Conservation (phyloP, 37 sponge, comb jelly and placozoan species). For the Ephydatia muelleri region DNA sequence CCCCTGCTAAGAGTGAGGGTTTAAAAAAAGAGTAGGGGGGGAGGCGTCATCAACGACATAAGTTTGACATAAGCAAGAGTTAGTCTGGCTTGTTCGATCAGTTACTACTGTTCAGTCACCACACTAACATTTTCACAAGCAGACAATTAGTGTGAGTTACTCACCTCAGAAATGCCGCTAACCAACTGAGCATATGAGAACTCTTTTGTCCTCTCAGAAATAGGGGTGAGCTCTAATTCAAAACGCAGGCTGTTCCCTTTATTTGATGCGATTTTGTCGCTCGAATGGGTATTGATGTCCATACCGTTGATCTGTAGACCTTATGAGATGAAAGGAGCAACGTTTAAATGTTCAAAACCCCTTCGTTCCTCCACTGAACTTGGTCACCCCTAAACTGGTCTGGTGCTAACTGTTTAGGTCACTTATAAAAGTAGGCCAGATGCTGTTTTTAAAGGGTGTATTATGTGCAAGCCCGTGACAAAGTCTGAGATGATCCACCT, state of each 20-base stretch:
- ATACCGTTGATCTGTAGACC: neutral
- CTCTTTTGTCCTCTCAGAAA: slow-evolving; percentile 76
- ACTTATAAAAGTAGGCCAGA: slow-evolving; percentile 24
- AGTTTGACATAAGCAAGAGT: neutral
- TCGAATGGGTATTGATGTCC: neutral
- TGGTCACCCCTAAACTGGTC: neutral
- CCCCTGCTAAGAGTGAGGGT: neutral
- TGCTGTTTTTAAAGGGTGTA: slow-evolving; percentile 20
- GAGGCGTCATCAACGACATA: neutral
- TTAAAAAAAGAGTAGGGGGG: neutral
- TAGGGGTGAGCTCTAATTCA: slow-evolving; percentile 37
- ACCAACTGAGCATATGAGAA: slow-evolving; percentile 65
- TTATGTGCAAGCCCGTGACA: slow-evolving; percentile 29
- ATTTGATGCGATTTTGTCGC: slow-evolving; percentile 31
- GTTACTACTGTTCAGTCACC: neutral
- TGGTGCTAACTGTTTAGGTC: slow-evolving; percentile 24
- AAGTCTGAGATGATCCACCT: neutral
- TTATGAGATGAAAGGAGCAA: neutral
- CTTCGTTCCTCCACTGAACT: neutral
- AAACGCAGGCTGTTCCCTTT: slow-evolving; percentile 46
- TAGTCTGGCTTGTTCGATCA: neutral
- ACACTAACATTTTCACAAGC: neutral
- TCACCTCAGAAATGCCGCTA: slow-evolving; percentile 17
- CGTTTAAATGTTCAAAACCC: neutral
- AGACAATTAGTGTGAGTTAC: neutral